Conservation (phyloP, 1,140 invertebrate species). For the Phymorhynchus buccinoides region DNA sequence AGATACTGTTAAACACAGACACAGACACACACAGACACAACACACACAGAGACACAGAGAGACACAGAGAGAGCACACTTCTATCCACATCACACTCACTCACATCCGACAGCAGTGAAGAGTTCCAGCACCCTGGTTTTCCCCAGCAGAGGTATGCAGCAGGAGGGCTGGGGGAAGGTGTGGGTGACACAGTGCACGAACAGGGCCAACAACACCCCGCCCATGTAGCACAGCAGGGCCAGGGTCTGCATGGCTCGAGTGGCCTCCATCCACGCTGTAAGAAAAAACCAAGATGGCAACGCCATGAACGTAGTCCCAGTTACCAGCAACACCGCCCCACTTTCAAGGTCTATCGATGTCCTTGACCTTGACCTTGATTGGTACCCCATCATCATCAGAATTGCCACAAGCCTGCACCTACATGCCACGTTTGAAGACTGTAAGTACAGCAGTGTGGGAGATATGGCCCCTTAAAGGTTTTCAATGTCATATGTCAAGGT, state of each 20-base stretch:
- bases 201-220: background rate
- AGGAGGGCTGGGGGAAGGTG: background rate
- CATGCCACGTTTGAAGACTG: too few species aligned
- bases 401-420: too few species aligned
- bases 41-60: background rate
- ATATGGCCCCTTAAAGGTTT: too few species aligned
- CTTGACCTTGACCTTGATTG: too few species aligned
- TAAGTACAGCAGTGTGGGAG: too few species aligned
- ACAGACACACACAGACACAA: background rate
- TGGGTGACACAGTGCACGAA: background rate
- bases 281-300: too few species aligned
- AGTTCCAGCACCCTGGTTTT: background rate
- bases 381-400: too few species aligned
- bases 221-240: constrained; percentile 9
- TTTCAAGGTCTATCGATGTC: too few species aligned
- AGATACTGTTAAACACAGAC: background rate
- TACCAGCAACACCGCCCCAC: too few species aligned
- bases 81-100: background rate
- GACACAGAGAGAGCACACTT: background rate
- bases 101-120: background rate
- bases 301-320: too few species aligned
- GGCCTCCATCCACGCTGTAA: background rate
- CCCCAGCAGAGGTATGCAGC: background rate
- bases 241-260: constrained; percentile 7
- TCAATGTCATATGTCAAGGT: too few species aligned